phyloP scores from a whole-genome alignment of 2,888 invertebrate species.

The Dicranocentrus wangi region DNA sequence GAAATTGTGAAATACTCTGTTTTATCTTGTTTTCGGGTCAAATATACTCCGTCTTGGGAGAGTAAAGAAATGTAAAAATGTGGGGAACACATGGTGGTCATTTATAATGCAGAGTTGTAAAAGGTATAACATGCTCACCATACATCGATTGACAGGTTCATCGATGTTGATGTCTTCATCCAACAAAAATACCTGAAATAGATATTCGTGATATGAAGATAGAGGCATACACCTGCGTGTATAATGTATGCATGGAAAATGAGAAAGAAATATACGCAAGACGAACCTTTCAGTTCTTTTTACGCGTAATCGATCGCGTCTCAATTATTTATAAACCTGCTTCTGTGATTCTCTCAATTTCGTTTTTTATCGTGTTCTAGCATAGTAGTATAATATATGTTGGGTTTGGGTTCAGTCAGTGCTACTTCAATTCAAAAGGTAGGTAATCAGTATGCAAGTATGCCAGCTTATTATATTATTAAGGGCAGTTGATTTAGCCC shows the following conservation, averaged over 20 bases:
- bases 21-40: too few relatives aligned
- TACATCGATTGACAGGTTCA: constrained; percentile 53
- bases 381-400: background rate
- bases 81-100: constrained; percentile 44
- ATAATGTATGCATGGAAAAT: too few relatives aligned
- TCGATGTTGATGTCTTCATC: constrained; percentile 59
- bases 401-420: background rate
- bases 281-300: too few relatives aligned
- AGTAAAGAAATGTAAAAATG: constrained; percentile 44
- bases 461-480: constrained; percentile 2
- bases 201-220: background rate
- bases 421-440: background rate
- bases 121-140: constrained; percentile 4
- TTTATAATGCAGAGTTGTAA: constrained; percentile 46
- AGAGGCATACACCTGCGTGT: too few relatives aligned
- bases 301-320: constrained; percentile 54
- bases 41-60: too few relatives aligned
- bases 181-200: constrained; percentile 10
- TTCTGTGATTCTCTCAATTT: constrained; percentile 25
- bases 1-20: too few relatives aligned
- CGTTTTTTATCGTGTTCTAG: background rate
- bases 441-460: constrained; percentile 19
- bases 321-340: constrained; percentile 56
- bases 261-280: constrained; percentile 18
- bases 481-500: too few relatives aligned